Conservation (phyloP, 2,888 invertebrate species). For the Cerceris rybyensis region DNA sequence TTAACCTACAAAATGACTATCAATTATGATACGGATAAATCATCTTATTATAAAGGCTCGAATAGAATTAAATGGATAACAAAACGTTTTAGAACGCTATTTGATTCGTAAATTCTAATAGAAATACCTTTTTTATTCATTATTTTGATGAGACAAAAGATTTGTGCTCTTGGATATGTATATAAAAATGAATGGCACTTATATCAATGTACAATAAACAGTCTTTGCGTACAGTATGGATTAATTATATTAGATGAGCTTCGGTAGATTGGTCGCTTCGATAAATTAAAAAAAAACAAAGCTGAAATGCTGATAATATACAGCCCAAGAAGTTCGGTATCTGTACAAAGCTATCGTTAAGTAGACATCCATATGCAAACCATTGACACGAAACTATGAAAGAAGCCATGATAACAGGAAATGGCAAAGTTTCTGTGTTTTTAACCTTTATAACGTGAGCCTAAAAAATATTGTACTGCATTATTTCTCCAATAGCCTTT, state of each 20-base stretch:
- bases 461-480: slow-evolving; percentile 75
- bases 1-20: no score
- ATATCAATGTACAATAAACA: slow-evolving; percentile 1
- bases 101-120: no score
- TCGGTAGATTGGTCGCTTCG: slow-evolving; percentile 82
- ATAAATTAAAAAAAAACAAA: slow-evolving; percentile 90
- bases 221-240: neutral
- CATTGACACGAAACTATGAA: slow-evolving; percentile 92
- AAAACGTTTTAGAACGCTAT: no score
- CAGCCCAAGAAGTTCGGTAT: slow-evolving; percentile 91
- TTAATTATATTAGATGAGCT: slow-evolving; percentile 70
- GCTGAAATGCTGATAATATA: slow-evolving; percentile 88
- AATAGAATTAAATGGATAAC: no score
- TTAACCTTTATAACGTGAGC: slow-evolving; percentile 90
- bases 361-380: slow-evolving; percentile 91
- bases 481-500: neutral
- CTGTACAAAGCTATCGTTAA: slow-evolving; percentile 90
- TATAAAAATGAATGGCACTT: neutral
- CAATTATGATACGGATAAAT: no score
- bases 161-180: no score
- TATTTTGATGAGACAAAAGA: no score
- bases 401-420: slow-evolving; percentile 92
- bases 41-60: no score
- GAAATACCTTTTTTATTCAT: no score
- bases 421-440: slow-evolving; percentile 93